A percentile compares a stretch with the other conserved stretches of the same genome.
Evolutionary conservation across 2,888 invertebrate genomes (phyloP).

Genomic region (Phymatocera aterrima): DNA sequence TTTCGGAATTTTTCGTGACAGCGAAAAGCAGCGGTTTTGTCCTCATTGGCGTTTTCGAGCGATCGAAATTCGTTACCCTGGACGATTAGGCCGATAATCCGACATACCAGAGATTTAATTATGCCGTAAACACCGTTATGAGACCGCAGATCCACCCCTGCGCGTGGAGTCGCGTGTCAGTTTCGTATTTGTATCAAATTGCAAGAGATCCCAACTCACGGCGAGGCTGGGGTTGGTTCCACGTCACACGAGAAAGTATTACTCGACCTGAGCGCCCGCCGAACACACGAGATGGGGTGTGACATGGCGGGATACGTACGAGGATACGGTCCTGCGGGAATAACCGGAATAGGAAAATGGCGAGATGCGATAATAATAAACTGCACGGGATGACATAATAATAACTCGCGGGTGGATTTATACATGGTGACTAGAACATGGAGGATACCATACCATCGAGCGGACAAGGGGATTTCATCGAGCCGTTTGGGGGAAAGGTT

Average conservation of each 20-base stretch:
- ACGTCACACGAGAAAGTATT: conserved; percentile 13
- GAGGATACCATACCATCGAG: no score
- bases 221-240: background rate
- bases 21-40: no score
- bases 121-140: conserved; percentile 6
- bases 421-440: no score
- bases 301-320: background rate
- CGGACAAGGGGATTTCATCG: conserved; percentile 24
- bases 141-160: conserved; percentile 22
- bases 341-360: conserved; percentile 24
- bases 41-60: background rate
- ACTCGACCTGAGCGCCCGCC: background rate
- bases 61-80: background rate
- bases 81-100: conserved; percentile 1
- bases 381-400: background rate
- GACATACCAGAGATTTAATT: background rate
- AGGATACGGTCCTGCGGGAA: background rate
- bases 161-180: conserved; percentile 21
- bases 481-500: conserved; percentile 56
- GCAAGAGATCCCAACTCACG: background rate
- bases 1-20: no score
- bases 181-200: conserved; percentile 43
- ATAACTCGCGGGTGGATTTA: background rate
- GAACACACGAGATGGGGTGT: conserved; percentile 3
- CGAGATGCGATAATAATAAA: conserved; percentile 29